Evolutionary conservation across 2,113 vertebrate genomes (phyloP).

Genomic region (Tonatia bakeri): DNA sequence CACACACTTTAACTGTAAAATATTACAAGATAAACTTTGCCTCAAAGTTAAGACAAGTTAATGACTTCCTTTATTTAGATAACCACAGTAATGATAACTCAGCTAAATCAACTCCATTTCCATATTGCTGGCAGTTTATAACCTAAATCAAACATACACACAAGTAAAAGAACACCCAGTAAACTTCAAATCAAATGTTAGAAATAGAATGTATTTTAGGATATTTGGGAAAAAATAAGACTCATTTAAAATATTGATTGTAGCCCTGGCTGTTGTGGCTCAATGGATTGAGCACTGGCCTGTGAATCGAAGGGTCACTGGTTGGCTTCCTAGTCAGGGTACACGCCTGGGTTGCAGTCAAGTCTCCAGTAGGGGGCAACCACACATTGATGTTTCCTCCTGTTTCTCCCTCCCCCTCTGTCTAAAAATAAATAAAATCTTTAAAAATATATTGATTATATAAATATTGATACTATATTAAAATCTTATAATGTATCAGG

Average conservation of each 20-base stretch:
- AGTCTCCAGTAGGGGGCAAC: too few species aligned
- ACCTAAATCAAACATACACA: background rate
- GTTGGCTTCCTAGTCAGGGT: too few species aligned
- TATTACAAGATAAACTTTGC: background rate
- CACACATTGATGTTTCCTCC: too few species aligned
- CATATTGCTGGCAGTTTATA: background rate
- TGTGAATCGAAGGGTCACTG: too few species aligned
- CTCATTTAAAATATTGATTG: background rate
- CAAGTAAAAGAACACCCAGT: background rate
- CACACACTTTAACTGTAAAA: background rate
- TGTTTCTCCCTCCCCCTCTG: too few species aligned
- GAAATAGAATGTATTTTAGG: background rate
- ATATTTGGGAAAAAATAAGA: background rate
- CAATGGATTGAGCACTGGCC: too few species aligned
- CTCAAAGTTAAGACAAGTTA: background rate
- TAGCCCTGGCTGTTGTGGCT: background rate
- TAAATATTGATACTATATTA: background rate
- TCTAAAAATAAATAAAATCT: too few species aligned
- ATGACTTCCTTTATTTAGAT: conserved; percentile 14
- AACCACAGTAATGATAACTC: background rate
- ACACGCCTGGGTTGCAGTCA: too few species aligned
- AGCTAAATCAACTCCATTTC: background rate
- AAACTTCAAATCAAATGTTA: background rate
- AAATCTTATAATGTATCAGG: background rate
- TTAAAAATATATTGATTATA: background rate